Conservation (phyloP, 2,797 vertebrate genomes). For the Vireo griseus region DNA sequence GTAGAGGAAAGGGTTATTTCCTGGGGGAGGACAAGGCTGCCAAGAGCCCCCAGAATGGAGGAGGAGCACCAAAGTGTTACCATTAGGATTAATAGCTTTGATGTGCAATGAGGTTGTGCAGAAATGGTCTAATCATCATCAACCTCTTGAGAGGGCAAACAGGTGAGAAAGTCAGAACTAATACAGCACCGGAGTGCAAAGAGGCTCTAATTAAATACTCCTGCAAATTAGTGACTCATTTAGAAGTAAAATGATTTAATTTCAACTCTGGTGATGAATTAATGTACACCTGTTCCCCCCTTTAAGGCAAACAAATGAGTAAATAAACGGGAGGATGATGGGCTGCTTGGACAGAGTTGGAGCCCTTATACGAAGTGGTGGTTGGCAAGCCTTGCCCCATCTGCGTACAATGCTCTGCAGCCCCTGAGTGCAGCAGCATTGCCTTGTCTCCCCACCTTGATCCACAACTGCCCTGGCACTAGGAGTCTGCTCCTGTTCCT, state of each 20-base stretch:
- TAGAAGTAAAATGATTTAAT: constrained; percentile 73
- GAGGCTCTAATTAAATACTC: constrained; percentile 70
- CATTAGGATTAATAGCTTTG: constrained; percentile 61
- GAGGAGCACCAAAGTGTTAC: constrained; percentile 8
- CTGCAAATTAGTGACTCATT: constrained; percentile 69
- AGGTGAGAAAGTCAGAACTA: constrained; percentile 67
- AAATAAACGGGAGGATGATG: constrained; percentile 32
- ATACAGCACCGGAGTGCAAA: constrained; percentile 67
- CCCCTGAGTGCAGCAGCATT: neutral
- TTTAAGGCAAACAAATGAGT: constrained; percentile 64
- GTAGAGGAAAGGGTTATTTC: neutral
- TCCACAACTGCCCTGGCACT: neutral
- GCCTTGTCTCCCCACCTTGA: neutral
- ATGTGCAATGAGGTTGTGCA: constrained; percentile 25
- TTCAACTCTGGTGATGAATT: constrained; percentile 66
- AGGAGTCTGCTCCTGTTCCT: neutral
- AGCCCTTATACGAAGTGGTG: neutral
- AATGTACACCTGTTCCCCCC: constrained; percentile 69
- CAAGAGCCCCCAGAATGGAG: neutral
- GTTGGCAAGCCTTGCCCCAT: neutral
- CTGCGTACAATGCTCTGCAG: neutral
- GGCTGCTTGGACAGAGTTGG: neutral
- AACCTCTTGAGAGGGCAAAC: constrained; percentile 58
- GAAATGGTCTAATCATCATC: constrained; percentile 53
- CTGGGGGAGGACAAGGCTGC: neutral